Percentiles rank a stretch among this genome's conserved stretches.
These are phyloP conservation scores for Drosophila kanekoi DNA, from an alignment of 2,888 invertebrate genomes.

Conservation along the genomic window DNA sequence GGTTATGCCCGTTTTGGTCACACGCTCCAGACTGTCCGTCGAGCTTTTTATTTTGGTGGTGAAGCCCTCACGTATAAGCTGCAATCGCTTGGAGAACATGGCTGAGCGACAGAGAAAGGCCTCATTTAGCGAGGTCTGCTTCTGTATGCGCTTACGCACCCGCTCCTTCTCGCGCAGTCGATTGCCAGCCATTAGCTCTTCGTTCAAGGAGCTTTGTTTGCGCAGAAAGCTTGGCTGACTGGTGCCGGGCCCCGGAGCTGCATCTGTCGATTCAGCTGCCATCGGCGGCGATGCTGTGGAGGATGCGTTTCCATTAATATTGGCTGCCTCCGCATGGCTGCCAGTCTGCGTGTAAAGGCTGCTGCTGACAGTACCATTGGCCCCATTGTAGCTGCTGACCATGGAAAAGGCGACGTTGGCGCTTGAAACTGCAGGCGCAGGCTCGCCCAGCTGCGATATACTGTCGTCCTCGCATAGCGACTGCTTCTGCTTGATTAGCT, in stretches of 20 bases:
- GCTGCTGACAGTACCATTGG: conserved; percentile 75
- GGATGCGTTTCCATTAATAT: conserved; percentile 10
- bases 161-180: conserved; percentile 93
- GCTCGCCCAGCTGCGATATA: conserved; percentile 6
- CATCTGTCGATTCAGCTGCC: not conserved
- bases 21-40: conserved; percentile 93
- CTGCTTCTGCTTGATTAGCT: conserved; percentile 94
- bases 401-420: conserved; percentile 66
- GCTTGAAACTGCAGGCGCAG: conserved; percentile 36
- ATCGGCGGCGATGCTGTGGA: conserved; percentile 34
- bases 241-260: conserved; percentile 25
- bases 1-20: conserved; percentile 92
- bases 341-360: conserved; percentile 67
- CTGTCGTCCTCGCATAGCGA: conserved; percentile 89
- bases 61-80: conserved; percentile 88
- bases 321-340: conserved; percentile 37
- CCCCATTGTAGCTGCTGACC: conserved; percentile 78
- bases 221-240: conserved; percentile 80
- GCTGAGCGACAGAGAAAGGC: conserved; percentile 89
- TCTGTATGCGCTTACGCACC: conserved; percentile 93
- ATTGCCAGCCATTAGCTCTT: conserved; percentile 95
- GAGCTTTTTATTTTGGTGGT: conserved; percentile 93
- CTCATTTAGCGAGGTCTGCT: conserved; percentile 95
- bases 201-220: conserved; percentile 95
- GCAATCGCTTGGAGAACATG: conserved; percentile 84